Evolutionary conservation across 2,888 invertebrate genomes (phyloP), one percentile per base, ranked within the genome.

Genomic region (Dasysyrphus albostriatus): DNA sequence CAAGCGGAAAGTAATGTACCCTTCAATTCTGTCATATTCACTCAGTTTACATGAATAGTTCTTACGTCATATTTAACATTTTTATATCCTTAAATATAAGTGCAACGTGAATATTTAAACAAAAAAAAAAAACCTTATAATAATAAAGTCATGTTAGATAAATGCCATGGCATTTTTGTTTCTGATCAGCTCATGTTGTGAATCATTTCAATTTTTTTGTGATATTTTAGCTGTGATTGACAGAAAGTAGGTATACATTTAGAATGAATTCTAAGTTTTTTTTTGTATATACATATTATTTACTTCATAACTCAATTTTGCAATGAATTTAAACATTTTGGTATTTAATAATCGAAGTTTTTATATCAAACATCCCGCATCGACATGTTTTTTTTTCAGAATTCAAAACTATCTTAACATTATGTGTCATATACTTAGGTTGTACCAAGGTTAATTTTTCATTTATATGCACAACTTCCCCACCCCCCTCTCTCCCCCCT

Each of bases 31-130:
- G 49, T 49, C 65, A 49, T 7, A 49, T 19, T 67, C 34, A 67
- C 19, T n/a, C 32, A 49, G 16, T 37, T 16, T 49, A 49, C 16
- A 34, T 67, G 34, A 34, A 32, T 16, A 47, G 19, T 34, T 12
- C 7, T 67, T 49, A 32, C 49, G 49, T 67, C 16, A 49, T 32
- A 67, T 67, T 19, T 34, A 49, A 34, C 49, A 49, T 67, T 67
- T 49, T 63, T n/a, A 19, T 32, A 67, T 67, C 32, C 34, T 32
- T 47, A 4, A 65, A 34, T 19, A 32, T 44, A 16, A 19, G 34
- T 65, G 32, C 49, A 65, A 65, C 34, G 34, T 65, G 34, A 65
- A n/a, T 42, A 14, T 47, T 8, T 14, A 14, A 24, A 39, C 24
- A 42, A 42, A 42, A 9, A n/a, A n/a, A n/a, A n/a, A n/a, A n/a